A percentile compares a stretch with the other conserved stretches of the same genome.
phyloP scores from a whole-genome alignment of 1,140 invertebrate species.

The Pseudomyrmex sp. region DNA sequence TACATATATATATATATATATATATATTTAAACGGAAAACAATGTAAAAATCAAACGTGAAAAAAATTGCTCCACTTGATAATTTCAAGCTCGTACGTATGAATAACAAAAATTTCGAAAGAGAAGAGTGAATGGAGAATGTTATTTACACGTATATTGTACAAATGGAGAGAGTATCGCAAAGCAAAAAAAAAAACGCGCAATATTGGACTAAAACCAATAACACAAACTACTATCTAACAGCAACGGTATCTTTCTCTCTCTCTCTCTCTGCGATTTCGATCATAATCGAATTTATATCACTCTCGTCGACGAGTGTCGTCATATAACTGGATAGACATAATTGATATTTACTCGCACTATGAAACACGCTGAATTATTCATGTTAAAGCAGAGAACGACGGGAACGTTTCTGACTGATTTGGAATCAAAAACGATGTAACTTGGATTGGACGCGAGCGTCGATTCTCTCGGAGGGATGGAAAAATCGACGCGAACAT shows the following conservation, averaged over 20 bases:
- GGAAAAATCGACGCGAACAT: not conserved
- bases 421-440: not conserved
- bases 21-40: not conserved
- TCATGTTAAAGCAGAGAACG: not conserved
- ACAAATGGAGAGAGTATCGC: too few species aligned
- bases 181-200: not conserved
- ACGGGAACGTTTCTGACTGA: too few species aligned
- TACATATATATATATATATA: not conserved
- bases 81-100: too few species aligned
- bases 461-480: not conserved
- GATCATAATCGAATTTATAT: conserved; percentile 14
- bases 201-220: not conserved
- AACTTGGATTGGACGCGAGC: not conserved
- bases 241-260: not conserved
- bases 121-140: too few species aligned
- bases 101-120: too few species aligned
- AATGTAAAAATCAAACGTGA: too few species aligned
- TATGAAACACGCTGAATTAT: conserved; percentile 18
- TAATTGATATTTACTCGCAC: not conserved
- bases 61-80: too few species aligned
- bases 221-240: not conserved
- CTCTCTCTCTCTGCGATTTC: not conserved
- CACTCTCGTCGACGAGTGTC: not conserved
- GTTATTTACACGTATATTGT: too few species aligned
- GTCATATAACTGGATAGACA: not conserved